Evolutionary conservation across 53 echinoderm and acorn worm species (phyloP).

Genomic region (Patiria pectinifera): DNA sequence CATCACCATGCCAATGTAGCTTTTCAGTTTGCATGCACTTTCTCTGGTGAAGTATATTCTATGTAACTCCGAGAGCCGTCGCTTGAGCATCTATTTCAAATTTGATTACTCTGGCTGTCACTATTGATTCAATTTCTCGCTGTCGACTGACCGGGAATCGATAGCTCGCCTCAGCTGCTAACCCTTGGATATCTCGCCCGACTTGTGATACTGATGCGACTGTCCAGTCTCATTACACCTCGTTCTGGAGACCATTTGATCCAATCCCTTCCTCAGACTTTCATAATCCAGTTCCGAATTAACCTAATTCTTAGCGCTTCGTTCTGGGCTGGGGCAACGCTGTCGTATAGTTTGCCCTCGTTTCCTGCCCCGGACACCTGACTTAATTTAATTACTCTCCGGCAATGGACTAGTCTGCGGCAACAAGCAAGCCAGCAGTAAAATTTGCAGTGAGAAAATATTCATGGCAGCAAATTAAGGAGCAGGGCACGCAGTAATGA

Average conservation of each 20-base stretch:
- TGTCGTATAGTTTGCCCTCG: neutral
- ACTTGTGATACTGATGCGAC: neutral
- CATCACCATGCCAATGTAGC: neutral
- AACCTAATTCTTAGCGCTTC: neutral
- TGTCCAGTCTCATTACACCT: neutral
- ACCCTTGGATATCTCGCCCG: neutral
- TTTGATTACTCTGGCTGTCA: neutral
- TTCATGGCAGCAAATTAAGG: neutral
- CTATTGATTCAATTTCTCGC: neutral
- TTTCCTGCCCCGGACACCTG: neutral
- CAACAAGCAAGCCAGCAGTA: conserved; percentile 11
- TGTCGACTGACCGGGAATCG: neutral
- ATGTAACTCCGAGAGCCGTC: neutral
- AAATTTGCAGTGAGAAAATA: neutral
- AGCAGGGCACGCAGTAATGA: neutral
- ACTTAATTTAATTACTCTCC: neutral
- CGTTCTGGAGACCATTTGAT: neutral
- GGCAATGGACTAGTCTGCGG: neutral
- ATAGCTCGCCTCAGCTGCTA: neutral
- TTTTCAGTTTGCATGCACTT: neutral
- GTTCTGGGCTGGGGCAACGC: neutral
- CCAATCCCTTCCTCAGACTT: neutral
- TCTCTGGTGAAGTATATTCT: neutral
- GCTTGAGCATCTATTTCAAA: neutral
- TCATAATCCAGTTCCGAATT: neutral